Base-by-base conservation (phyloP, 2,888 invertebrate genomes). In the Gnatocerus cornutus region DNA sequence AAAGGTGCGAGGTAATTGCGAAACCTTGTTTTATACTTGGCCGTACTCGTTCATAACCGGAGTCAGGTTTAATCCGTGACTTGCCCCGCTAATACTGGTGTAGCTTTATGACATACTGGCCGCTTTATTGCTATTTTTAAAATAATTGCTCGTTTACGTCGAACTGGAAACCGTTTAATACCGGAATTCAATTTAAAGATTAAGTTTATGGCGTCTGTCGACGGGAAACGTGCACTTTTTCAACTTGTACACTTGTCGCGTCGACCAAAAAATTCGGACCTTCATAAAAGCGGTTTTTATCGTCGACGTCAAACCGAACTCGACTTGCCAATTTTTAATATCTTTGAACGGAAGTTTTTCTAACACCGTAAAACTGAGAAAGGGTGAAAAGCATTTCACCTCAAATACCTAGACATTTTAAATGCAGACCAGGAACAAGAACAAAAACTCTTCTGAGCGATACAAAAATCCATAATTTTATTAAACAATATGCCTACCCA, bases 1-100 rank as follows among this genome's bases (percentile, higher is more conserved):
- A 67, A 70, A 73, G 69, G 69, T 71, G 69, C 65, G 62, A 74
- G 73, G 75, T 75, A 75, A 75, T 75, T 74, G 73, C 73, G 62
- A 75, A 74, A 75, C 69, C 73, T 68, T 73, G 74, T 74, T 75
- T 75, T 70, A 75, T 75, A 71, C 68, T 71, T 68, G 46, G 59
- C 65, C 59, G 58, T 50, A 61, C 71, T 53, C 55, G 69, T 71
- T 71, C 66, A 65, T 71, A 69, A 70, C 68, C 50, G 41, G 59
- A 13, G 41, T 41, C 55, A 30, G 63, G 56, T 69, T 68, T 70
- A 72, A 72, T 72, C 69, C 72, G 70, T 71, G 72, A 73, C 73
- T 62, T 72, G 73, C 68, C 68, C 70, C 46, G 65, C 72, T 72
- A 70, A 73, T 70, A 73, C 72, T 62, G 56, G 65, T 59, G 58